A percentile compares a stretch with the other conserved stretches of the same genome.
phyloP scores from a whole-genome alignment of 2,113 vertebrate species.

The Nipponia nippon region DNA sequence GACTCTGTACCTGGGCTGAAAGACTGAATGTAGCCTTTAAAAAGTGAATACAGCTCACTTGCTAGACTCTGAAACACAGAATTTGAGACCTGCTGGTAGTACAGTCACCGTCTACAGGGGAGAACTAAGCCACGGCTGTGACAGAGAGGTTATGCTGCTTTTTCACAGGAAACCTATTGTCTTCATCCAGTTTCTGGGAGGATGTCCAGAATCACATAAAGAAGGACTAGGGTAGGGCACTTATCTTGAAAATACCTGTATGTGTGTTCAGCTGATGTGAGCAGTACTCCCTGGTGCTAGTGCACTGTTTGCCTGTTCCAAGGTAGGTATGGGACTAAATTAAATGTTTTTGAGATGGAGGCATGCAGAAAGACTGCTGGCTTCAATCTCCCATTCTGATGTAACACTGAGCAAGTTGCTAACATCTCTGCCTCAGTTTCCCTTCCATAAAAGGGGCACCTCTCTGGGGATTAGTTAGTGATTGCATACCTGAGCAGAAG shows the following conservation, averaged over 20 bases:
- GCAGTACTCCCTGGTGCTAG: neutral
- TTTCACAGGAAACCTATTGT: neutral
- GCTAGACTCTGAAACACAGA: neutral
- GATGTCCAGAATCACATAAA: neutral
- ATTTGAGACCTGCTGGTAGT: neutral
- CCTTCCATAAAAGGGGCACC: neutral
- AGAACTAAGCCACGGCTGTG: neutral
- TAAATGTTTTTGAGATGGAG: neutral
- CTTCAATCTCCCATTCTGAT: neutral
- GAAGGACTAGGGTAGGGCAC: neutral
- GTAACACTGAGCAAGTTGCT: neutral
- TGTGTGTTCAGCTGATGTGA: neutral
- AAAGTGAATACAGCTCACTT: neutral
- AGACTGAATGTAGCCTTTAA: neutral
- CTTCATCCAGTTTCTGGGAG: neutral
- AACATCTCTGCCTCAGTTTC: neutral
- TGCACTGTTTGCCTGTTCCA: neutral
- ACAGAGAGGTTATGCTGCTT: neutral
- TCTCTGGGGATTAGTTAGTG: neutral
- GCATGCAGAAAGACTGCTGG: neutral
- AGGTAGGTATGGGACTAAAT: neutral
- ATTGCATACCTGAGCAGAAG: neutral
- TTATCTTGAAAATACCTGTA: neutral
- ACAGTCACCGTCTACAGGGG: neutral
- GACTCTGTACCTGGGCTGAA: neutral